Evolutionary conservation across 2,888 invertebrate species (phyloP).

Genomic region (Stomorhina lunata): DNA sequence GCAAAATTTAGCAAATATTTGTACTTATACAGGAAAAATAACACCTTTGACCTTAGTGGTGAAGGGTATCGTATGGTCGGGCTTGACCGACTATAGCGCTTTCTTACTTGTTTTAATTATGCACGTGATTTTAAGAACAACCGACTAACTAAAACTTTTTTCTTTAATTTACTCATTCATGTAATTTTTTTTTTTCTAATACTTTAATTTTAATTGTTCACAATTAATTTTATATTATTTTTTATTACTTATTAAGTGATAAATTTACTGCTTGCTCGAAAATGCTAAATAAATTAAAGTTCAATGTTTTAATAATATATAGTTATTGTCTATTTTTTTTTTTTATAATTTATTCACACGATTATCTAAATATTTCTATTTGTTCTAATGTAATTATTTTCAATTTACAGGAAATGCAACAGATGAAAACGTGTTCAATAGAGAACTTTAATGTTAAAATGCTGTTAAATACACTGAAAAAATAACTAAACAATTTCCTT

Average conservation of each 20-base stretch:
- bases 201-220: neutral
- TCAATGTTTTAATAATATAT: slow-evolving; percentile 40
- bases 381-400: neutral
- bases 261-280: neutral
- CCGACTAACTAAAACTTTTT: no score
- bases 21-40: no score
- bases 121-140: no score
- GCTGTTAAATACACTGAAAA: neutral
- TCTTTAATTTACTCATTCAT: slow-evolving; percentile 10
- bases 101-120: no score
- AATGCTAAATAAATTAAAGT: slow-evolving; percentile 38
- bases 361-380: slow-evolving; percentile 19
- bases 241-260: neutral
- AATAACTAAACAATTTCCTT: neutral
- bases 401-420: slow-evolving; percentile 40
- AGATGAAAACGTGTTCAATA: slow-evolving; percentile 28
- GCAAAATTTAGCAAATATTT: no score
- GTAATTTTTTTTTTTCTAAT: neutral
- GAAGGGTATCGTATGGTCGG: no score
- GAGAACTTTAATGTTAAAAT: neutral
- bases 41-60: no score
- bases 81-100: no score
- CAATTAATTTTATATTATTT: neutral
- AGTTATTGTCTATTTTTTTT: no score
- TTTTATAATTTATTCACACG: slow-evolving; percentile 36